Conservation (phyloP, 37 sponge, comb jelly and placozoan genomes). For the Spongilla lacustris region DNA sequence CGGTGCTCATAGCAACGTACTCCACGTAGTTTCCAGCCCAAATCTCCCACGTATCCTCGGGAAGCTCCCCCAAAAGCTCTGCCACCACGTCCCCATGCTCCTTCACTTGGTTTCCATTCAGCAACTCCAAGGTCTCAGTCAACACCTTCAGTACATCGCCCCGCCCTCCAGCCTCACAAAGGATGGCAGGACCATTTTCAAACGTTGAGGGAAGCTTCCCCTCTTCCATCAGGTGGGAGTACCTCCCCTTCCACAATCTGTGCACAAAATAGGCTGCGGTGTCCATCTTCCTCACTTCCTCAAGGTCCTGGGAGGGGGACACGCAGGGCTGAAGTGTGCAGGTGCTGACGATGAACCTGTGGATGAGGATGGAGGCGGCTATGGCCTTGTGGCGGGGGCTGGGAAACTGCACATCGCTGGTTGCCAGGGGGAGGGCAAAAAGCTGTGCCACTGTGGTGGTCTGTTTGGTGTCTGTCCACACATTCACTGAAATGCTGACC, state of each 20-base stretch:
- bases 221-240: slow-evolving; percentile 48
- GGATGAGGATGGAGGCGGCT: slow-evolving; percentile 21
- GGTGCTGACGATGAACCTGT: slow-evolving; percentile 20
- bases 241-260: slow-evolving; percentile 62
- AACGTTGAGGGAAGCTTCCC: slow-evolving; percentile 19
- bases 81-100: slow-evolving; percentile 38
- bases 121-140: slow-evolving; percentile 1
- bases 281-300: slow-evolving; percentile 2
- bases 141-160: not conserved
- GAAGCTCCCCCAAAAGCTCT: slow-evolving; percentile 32
- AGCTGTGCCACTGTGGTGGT: slow-evolving; percentile 38
- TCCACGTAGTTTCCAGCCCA: slow-evolving; percentile 90
- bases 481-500: slow-evolving; percentile 88
- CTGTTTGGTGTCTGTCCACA: slow-evolving; percentile 86
- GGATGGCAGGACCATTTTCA: not conserved
- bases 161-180: slow-evolving; percentile 29
- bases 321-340: slow-evolving; percentile 44
- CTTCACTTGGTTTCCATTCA: not conserved
- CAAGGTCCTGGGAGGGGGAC: not conserved
- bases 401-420: slow-evolving; percentile 22
- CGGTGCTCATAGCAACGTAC: slow-evolving; percentile 52
- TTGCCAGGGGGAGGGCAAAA: slow-evolving; percentile 37
- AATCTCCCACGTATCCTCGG: slow-evolving; percentile 74
- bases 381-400: slow-evolving; percentile 8
- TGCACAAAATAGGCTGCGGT: slow-evolving; percentile 46